Conservation (phyloP, 2,113 vertebrate species). For the Sisor rabdophorus region DNA sequence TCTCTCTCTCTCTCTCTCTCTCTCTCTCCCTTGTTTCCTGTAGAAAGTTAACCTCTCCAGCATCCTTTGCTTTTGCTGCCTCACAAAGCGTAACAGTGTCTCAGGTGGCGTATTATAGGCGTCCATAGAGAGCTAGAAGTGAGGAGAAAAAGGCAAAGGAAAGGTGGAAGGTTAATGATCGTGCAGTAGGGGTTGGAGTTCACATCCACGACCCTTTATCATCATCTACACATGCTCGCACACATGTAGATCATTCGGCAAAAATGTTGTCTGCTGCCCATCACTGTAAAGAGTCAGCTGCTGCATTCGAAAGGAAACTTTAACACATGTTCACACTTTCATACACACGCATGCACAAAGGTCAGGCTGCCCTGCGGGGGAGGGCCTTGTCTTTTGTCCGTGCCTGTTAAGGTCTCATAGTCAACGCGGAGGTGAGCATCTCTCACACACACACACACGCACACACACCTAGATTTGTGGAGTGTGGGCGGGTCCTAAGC, state of each 20-base stretch:
- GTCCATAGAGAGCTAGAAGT: neutral
- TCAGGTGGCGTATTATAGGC: conserved; percentile 12
- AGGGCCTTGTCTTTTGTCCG: conserved; percentile 64
- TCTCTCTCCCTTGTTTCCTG: conserved; percentile 4
- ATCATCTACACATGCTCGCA: neutral
- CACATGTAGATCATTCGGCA: conserved; percentile 16
- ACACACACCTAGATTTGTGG: conserved; percentile 28
- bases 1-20: neutral
- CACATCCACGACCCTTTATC: neutral
- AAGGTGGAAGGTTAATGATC: neutral
- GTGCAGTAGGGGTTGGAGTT: conserved; percentile 21
- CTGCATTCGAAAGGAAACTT: conserved; percentile 44
- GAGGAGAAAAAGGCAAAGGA: neutral
- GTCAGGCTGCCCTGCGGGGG: conserved; percentile 58
- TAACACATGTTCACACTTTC: conserved; percentile 43
- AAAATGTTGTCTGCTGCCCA: conserved; percentile 36
- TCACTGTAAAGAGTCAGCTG: conserved; percentile 40
- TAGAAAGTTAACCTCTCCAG: neutral
- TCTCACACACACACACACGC: conserved; percentile 7
- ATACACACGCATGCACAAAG: conserved; percentile 44
- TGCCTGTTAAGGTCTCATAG: conserved; percentile 53
- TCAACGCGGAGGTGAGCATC: conserved; percentile 13
- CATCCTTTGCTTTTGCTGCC: neutral
- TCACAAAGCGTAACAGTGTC: neutral
- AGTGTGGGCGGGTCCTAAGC: conserved; percentile 39